phyloP scores from a whole-genome alignment of 2,113 vertebrate species.

The Psittacula cyanocephala region DNA sequence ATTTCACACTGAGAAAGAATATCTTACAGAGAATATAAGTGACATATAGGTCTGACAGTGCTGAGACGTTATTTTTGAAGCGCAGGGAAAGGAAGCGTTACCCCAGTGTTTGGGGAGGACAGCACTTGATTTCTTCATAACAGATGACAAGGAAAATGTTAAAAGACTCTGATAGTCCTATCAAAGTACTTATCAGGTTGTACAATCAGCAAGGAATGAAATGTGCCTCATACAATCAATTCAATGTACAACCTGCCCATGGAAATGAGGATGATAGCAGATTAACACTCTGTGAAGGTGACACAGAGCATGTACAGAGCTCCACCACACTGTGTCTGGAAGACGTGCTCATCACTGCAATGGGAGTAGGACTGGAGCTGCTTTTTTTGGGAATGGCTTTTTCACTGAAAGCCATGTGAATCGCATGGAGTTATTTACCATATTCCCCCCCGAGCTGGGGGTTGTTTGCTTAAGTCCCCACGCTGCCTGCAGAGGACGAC shows the following conservation, averaged over 20 bases:
- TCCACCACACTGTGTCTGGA: rapidly evolving
- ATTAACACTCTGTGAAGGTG: neutral
- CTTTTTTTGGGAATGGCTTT: neutral
- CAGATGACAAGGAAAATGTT: neutral
- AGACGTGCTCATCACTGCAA: neutral
- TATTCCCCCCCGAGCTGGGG: neutral
- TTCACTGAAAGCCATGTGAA: neutral
- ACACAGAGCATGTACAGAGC: rapidly evolving
- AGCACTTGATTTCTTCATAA: neutral
- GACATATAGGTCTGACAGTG: neutral
- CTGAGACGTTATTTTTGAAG: neutral
- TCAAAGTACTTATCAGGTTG: neutral
- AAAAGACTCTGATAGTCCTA: neutral
- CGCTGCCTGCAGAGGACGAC: rapidly evolving
- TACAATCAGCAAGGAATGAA: neutral
- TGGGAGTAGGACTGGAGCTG: rapidly evolving
- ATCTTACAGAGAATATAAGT: neutral
- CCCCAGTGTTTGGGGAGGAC: neutral
- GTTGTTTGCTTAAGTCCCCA: neutral
- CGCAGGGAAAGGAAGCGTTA: neutral
- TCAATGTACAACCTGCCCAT: neutral
- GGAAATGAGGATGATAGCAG: neutral
- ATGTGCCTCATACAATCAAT: rapidly evolving
- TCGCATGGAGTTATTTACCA: rapidly evolving
- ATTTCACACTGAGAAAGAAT: neutral